Evolutionary conservation across 2,797 vertebrate genomes (phyloP).

Genomic region (Crocidura indochinensis): DNA sequence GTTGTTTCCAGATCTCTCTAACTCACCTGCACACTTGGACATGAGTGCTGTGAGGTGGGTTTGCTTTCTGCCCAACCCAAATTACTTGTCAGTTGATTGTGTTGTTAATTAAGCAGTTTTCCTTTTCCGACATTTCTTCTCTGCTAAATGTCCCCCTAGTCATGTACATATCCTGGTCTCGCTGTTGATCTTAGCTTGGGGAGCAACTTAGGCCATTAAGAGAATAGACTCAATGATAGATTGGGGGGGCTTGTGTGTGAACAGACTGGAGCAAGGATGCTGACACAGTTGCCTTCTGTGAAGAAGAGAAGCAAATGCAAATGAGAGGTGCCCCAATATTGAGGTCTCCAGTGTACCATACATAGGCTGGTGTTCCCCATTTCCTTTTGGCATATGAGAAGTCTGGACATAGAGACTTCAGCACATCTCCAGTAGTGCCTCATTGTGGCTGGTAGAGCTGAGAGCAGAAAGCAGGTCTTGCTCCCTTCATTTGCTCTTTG

Average conservation of each 20-base stretch:
- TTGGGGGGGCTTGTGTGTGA: too few relatives aligned
- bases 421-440: background rate
- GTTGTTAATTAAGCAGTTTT: background rate
- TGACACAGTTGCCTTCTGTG: background rate
- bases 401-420: background rate
- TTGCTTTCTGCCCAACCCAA: background rate
- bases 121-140: background rate
- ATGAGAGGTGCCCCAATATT: background rate
- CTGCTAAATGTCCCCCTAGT: background rate
- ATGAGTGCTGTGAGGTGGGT: slow-evolving; percentile 52
- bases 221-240: background rate
- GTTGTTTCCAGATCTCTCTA: too few relatives aligned
- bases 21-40: too few relatives aligned
- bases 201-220: slow-evolving; percentile 27
- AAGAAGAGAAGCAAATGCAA: background rate
- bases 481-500: too few relatives aligned
- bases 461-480: background rate
- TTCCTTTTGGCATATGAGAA: background rate
- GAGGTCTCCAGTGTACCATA: background rate
- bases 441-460: background rate
- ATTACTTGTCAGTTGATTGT: background rate
- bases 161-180: background rate
- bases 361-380: background rate
- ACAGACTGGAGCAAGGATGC: background rate
- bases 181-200: slow-evolving; percentile 22